These are phyloP conservation scores for Rhagoletis zephyria DNA, from an alignment of 1,140 invertebrate genomes.

Conservation along the genomic window DNA sequence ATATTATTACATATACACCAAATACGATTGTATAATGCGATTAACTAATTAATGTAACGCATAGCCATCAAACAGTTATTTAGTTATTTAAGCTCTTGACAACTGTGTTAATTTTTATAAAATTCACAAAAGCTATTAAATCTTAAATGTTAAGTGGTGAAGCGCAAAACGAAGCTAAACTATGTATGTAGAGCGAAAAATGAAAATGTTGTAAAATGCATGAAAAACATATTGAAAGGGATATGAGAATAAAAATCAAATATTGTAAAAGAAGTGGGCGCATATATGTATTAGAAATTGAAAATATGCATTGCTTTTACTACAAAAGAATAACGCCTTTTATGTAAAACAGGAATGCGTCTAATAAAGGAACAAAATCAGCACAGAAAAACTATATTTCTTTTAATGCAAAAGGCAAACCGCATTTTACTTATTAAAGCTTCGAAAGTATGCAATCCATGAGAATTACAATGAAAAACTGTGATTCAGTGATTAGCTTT, in stretches of 20 bases:
- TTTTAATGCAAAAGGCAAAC: background rate
- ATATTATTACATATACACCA: background rate
- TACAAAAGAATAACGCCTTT: background rate
- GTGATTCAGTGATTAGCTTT: too few species aligned
- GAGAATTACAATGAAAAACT: background rate
- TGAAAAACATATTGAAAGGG: background rate
- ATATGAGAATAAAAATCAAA: background rate
- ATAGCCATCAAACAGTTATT: constrained; percentile 41
- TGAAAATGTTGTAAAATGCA: background rate
- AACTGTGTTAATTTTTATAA: constrained; percentile 53
- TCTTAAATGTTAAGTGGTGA: constrained; percentile 22
- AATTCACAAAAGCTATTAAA: constrained; percentile 32
- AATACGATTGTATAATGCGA: constrained; percentile 29
- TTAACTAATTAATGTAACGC: constrained; percentile 21
- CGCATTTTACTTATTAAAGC: background rate
- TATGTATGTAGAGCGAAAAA: background rate
- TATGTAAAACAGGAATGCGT: background rate
- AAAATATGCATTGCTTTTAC: background rate
- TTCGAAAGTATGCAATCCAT: background rate
- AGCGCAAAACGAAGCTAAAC: constrained; percentile 31
- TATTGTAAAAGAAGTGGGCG: background rate
- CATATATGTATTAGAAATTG: too few species aligned
- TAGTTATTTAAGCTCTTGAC: constrained; percentile 44
- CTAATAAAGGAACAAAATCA: background rate
- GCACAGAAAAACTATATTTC: background rate